A percentile compares a stretch with the other conserved stretches of the same genome.
These are phyloP conservation scores for Cotesia chilonis DNA, from an alignment of 1,140 invertebrate species.

Conservation along the genomic window DNA sequence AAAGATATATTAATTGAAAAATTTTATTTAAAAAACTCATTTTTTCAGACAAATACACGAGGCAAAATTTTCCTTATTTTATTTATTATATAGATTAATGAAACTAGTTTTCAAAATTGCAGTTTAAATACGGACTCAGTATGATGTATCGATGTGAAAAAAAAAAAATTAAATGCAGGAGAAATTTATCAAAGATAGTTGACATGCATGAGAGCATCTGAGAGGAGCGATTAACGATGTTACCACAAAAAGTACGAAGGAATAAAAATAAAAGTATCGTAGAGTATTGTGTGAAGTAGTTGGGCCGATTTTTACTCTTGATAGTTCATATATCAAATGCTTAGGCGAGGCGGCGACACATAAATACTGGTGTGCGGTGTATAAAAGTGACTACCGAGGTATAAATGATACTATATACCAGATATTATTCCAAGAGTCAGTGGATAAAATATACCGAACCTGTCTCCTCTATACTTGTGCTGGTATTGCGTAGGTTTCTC, in stretches of 20 bases:
- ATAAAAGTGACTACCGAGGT: slow-evolving; percentile 35
- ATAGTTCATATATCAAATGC: slow-evolving; percentile 47
- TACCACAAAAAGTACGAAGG: background rate
- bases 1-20: too few species aligned
- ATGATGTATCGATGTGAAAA: background rate
- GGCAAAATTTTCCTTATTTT: too few species aligned
- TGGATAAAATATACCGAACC: slow-evolving; percentile 45
- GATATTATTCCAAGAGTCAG: slow-evolving; percentile 30
- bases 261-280: background rate
- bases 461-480: slow-evolving; percentile 19
- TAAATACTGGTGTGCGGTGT: slow-evolving; percentile 43
- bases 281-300: background rate
- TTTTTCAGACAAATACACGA: too few species aligned
- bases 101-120: too few species aligned
- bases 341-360: slow-evolving; percentile 48
- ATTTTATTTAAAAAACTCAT: too few species aligned
- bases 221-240: too few species aligned
- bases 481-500: slow-evolving; percentile 41
- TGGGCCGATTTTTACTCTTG: slow-evolving; percentile 28
- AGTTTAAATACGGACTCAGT: too few species aligned
- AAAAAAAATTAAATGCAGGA: too few species aligned
- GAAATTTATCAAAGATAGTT: too few species aligned
- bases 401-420: slow-evolving; percentile 5
- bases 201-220: background rate
- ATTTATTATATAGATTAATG: too few species aligned